These are phyloP conservation scores for Anomalospiza imberbis DNA, from an alignment of 2,797 vertebrate genomes.

Conservation along the genomic window DNA sequence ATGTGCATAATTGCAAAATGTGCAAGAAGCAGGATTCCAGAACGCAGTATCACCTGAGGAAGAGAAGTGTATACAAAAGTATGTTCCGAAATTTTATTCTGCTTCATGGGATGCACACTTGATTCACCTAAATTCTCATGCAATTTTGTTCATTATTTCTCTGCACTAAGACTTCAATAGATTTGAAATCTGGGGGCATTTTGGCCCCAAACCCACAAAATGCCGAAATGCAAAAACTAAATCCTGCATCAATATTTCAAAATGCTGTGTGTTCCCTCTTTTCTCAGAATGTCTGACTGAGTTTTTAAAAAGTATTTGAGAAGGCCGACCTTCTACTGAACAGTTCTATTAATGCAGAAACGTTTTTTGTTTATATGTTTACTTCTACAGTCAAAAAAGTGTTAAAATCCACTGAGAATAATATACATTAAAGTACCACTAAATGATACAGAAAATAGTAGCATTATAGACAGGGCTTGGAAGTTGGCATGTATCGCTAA, in stretches of 20 bases:
- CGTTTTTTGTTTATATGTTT: neutral
- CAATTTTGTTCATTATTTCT: neutral
- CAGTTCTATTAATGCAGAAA: neutral
- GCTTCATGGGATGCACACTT: neutral
- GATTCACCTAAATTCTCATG: neutral
- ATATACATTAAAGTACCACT: neutral
- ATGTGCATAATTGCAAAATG: neutral
- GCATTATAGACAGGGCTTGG: neutral
- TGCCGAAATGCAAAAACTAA: neutral
- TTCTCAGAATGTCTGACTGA: neutral
- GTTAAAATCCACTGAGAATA: neutral
- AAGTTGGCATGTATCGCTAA: neutral
- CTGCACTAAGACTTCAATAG: neutral
- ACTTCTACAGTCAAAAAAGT: neutral
- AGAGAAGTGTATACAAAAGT: neutral
- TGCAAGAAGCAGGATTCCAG: neutral
- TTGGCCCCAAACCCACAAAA: neutral
- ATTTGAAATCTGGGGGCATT: neutral
- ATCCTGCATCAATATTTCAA: neutral
- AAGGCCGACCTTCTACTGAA: neutral
- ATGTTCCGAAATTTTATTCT: neutral
- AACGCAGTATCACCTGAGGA: neutral
- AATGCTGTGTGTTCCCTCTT: neutral
- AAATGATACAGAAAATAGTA: neutral
- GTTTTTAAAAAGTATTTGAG: neutral